Base-by-base conservation (phyloP, 2,113 vertebrate species). In the Pterocles gutturalis region DNA sequence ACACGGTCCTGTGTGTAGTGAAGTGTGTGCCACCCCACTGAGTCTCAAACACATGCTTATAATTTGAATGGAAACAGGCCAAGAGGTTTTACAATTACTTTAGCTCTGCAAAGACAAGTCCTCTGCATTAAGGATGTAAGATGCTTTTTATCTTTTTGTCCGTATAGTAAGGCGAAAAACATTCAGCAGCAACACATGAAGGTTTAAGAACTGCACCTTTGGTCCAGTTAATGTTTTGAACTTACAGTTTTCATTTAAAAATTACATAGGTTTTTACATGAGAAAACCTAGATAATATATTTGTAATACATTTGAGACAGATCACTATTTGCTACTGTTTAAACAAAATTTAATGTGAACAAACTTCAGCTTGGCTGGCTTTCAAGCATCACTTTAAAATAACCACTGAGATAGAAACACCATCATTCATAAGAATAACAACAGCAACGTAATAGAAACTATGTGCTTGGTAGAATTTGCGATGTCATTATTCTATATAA, bases 121-220 rank as follows among this genome's bases (percentile, higher is more conserved):
- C 24, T 85, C 53, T 73, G 26, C n/a, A 5, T 60, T 51, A 65
- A 70, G 41, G 10, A 67, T 64, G 61, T 75, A 60, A 87, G 38
- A 71, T 17, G 16, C 22, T 80, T 94, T 89, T 83, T 79, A 43
- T 45, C 31, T 86, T 38, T 71, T 49, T 78, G 88, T 48, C 84
- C 54, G 11, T 49, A 16, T 13, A 78, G 5, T 66, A 83, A 71
- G 53, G 38, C 75, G 18, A 29, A 55, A 93, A 91, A 76, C 66
- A 83, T 89, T 72, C 91, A 93, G 88, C 51, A 78, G 36, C 51
- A 83, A 38, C 28, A 84, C 41, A 49, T 86, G 73, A 83, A 95
- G 22, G 53, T 96, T 96, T 83, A 90, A 57, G 17, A 7, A 60
- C 31, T 65, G 65, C 22, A 66, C 18, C 9, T 79, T 91, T 64